A percentile compares a stretch with the other conserved stretches of the same genome.
phyloP scores from a whole-genome alignment of 1,140 invertebrate species.

The Hermatobates lingyangjiaoensis region DNA sequence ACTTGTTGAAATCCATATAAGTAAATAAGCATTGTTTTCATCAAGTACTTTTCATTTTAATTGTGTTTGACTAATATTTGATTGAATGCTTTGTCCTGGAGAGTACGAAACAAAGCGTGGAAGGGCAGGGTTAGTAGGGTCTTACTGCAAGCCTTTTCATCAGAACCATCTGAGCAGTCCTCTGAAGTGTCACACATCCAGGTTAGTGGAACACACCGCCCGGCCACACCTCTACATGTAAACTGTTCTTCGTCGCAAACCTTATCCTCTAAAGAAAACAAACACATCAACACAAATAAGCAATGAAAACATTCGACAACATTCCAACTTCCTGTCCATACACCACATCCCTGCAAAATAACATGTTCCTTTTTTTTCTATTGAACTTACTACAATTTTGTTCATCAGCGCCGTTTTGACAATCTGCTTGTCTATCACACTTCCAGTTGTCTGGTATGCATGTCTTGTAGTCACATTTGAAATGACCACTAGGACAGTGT shows the following conservation, averaged over 20 bases:
- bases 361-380: too few relatives aligned
- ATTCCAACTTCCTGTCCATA: too few relatives aligned
- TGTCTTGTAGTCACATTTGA: constrained; percentile 19
- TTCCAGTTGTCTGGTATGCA: constrained; percentile 61
- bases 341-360: too few relatives aligned
- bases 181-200: constrained; percentile 37
- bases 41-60: background rate
- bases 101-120: background rate
- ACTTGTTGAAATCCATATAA: background rate
- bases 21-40: background rate
- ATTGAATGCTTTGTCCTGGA: too few relatives aligned
- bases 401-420: constrained; percentile 30
- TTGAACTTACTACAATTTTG: constrained; percentile 21
- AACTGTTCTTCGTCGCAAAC: constrained; percentile 72
- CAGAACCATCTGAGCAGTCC: constrained; percentile 39
- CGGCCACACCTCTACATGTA: constrained; percentile 52
- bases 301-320: too few relatives aligned
- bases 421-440: constrained; percentile 58
- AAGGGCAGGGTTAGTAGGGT: background rate
- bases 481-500: constrained; percentile 3
- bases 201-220: constrained; percentile 25
- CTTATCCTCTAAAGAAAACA: constrained; percentile 45
- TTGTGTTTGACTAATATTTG: background rate
- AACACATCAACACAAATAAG: too few relatives aligned
- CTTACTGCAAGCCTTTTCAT: constrained; percentile 75